These are phyloP conservation scores for Raja brachyura DNA, from an alignment of 2,113 vertebrate genomes.

Conservation along the genomic window DNA sequence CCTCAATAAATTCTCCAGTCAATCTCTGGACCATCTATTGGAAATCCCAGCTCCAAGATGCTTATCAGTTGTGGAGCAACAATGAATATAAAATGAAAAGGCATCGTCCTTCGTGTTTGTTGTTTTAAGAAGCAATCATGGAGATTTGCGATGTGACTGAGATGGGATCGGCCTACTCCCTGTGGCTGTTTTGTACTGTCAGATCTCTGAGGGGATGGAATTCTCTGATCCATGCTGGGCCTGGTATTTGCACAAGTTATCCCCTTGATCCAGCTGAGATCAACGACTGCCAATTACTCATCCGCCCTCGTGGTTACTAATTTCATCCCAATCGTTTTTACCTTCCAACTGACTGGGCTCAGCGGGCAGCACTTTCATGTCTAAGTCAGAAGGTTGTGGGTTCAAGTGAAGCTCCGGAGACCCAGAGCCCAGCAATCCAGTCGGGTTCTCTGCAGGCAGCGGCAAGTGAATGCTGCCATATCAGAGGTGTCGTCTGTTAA, in stretches of 20 bases:
- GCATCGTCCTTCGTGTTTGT: background rate
- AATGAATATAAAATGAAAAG: background rate
- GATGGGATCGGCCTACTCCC: background rate
- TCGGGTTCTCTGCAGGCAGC: background rate
- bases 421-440: background rate
- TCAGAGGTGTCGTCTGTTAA: background rate
- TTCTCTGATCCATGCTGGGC: background rate
- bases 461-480: background rate
- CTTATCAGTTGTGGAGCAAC: background rate
- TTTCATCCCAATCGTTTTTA: background rate
- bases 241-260: background rate
- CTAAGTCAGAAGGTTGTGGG: background rate
- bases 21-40: background rate
- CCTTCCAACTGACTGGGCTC: background rate
- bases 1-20: background rate
- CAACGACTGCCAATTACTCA: background rate
- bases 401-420: background rate
- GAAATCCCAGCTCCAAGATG: background rate
- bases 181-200: background rate
- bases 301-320: background rate
- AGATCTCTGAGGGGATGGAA: background rate
- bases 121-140: background rate
- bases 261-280: background rate
- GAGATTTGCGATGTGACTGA: background rate
- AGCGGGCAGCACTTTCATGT: background rate